These are phyloP conservation scores for Malurus melanocephalus DNA, from an alignment of 2,113 vertebrate genomes.

Conservation along the genomic window DNA sequence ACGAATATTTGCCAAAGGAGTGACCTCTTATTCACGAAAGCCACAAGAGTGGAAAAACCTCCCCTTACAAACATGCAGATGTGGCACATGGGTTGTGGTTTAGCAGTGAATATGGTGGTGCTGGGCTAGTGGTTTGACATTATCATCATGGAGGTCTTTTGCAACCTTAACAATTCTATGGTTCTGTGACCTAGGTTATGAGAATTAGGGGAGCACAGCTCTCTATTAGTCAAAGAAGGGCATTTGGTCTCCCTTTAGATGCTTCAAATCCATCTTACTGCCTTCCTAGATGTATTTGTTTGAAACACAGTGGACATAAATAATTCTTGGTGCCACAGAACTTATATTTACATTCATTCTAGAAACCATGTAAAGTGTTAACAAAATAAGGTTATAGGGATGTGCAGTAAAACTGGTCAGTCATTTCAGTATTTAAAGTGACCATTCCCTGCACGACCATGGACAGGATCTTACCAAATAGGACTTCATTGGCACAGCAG, in stretches of 20 bases:
- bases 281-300: not conserved
- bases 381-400: not conserved
- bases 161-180: not conserved
- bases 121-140: not conserved
- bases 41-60: not conserved
- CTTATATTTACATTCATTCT: not conserved
- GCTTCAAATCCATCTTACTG: not conserved
- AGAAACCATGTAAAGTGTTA: not conserved
- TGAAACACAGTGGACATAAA: not conserved
- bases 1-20: not conserved
- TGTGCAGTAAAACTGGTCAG: not conserved
- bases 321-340: not conserved
- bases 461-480: not conserved
- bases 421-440: not conserved
- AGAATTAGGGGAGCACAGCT: not conserved
- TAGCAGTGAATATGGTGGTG: not conserved
- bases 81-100: not conserved
- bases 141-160: not conserved
- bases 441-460: not conserved
- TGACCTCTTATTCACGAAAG: not conserved
- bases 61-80: fast-evolving
- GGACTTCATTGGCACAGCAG: not conserved
- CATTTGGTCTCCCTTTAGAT: not conserved
- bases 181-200: not conserved
- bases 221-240: not conserved